Base-by-base conservation (phyloP, 2,888 invertebrate species). In the Thera britannica region DNA sequence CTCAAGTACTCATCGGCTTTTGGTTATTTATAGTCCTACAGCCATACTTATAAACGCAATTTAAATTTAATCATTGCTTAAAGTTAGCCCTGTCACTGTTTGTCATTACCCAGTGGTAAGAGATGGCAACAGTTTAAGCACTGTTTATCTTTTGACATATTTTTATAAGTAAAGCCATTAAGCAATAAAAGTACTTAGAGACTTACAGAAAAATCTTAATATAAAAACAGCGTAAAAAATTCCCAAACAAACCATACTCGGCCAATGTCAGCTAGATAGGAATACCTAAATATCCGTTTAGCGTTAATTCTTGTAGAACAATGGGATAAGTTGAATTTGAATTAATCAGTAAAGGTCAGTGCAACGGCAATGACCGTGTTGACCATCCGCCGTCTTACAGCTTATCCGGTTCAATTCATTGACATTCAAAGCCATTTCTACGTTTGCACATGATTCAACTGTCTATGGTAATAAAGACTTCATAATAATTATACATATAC, bases 271-370 rank as follows among this genome's bases (percentile, higher is more conserved):
- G 59, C 46, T 58, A 67, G 64, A 56, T 67, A n/a, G 23, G 23
- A 23, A 23, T 56, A 66, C 68, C 62, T 66, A 56, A 11, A 55
- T 9, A 55, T 51, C 49, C 52, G 35, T 67, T 60, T 68, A 62
- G 58, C 65, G 74, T 69, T 77, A 65, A 83, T 81, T 84, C 79
- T 82, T 79, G 62, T 68, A 59, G 44, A 79, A 86, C 85, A 85
- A 85, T 85, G 70, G 77, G 44, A 66, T 55, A 59, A 71, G 81
- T 83, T 79, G 80, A 81, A 80, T 83, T 73, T 62, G 65, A 74
- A 76, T 79, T 81, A 38, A 62, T 34, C 52, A n/a, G 44, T 55
- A 67, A 68, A 72, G 72, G 72, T 62, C 58, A 57, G 35, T 70
- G 69, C 76, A 63, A 65, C 77, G 80, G 76, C 81, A 84, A 79